phyloP scores from a whole-genome alignment of 2,113 vertebrate species.

The Austrofundulus limnaeus region DNA sequence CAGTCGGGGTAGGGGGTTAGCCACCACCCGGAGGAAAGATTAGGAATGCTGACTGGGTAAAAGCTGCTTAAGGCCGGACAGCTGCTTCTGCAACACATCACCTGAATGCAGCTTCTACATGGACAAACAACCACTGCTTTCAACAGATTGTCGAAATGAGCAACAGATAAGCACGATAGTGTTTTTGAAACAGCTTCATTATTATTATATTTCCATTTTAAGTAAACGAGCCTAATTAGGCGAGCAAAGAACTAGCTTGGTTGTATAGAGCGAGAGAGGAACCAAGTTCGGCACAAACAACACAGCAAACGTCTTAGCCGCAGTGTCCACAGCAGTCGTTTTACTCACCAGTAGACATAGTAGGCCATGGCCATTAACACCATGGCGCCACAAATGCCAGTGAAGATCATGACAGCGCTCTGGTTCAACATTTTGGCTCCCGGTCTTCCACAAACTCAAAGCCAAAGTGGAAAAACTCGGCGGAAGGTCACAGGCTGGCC shows the following conservation, averaged over 20 bases:
- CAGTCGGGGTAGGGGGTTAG: not conserved
- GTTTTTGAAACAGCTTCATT: not conserved
- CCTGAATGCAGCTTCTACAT: slow-evolving; percentile 30
- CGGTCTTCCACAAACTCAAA: slow-evolving; percentile 37
- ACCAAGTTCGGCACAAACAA: no score
- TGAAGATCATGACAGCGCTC: slow-evolving; percentile 81
- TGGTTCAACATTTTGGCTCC: slow-evolving; percentile 79
- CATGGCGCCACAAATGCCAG: slow-evolving; percentile 80
- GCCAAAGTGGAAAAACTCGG: slow-evolving; percentile 33
- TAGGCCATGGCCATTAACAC: slow-evolving; percentile 81
- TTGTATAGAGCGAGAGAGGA: no score
- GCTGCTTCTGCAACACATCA: slow-evolving; percentile 48
- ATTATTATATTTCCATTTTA: not conserved
- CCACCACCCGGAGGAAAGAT: slow-evolving; percentile 49
- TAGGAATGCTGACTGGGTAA: slow-evolving; percentile 53
- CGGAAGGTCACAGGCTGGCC: slow-evolving; percentile 45
- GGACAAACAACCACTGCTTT: slow-evolving; percentile 20
- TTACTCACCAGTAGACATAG: slow-evolving; percentile 82
- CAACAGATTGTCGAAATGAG: not conserved
- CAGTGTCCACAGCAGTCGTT: not conserved
- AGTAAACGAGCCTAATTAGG: not conserved
- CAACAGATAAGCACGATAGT: no score
- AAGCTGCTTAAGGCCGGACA: slow-evolving; percentile 67
- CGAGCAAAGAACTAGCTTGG: no score
- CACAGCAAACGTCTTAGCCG: no score